Percentiles rank a stretch among this genome's conserved stretches.
Evolutionary conservation across 2,888 invertebrate genomes (phyloP).

Genomic region (Octodonta nipae): DNA sequence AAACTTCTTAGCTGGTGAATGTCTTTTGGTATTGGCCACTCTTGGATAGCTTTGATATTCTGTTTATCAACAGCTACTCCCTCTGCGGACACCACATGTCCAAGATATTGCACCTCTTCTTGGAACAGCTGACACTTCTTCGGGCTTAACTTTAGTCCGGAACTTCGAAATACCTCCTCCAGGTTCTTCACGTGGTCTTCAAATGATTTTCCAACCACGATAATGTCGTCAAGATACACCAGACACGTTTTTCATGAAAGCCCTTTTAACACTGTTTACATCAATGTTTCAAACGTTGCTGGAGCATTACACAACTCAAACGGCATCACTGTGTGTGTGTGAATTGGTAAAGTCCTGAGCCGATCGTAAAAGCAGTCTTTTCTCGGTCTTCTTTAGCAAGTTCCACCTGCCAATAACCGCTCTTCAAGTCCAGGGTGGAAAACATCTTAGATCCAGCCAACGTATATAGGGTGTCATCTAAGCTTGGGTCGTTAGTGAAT

Average conservation of each 20-base stretch:
- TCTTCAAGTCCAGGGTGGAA: too few species aligned
- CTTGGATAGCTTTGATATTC: neutral
- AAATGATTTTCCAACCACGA: slow-evolving; percentile 12
- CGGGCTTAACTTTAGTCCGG: slow-evolving; percentile 1
- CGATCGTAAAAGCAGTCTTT: too few species aligned
- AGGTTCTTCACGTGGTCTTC: slow-evolving; percentile 12
- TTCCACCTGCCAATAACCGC: too few species aligned
- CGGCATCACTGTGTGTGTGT: too few species aligned
- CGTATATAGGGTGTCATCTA: too few species aligned
- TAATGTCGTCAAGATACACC: slow-evolving; percentile 17
- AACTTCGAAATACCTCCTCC: slow-evolving; percentile 7
- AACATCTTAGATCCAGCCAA: too few species aligned
- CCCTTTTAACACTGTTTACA: slow-evolving; percentile 14
- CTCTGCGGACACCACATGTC: neutral
- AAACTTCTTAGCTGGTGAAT: too few species aligned
- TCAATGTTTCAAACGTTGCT: neutral
- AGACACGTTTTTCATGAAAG: slow-evolving; percentile 12
- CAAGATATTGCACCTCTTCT: neutral
- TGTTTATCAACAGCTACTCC: neutral
- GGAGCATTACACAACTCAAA: neutral
- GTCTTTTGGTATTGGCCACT: slow-evolving; percentile 3
- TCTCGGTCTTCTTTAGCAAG: too few species aligned
- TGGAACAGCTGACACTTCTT: slow-evolving; percentile 8
- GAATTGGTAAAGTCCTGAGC: too few species aligned
- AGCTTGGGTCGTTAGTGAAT: too few species aligned